phyloP scores from a whole-genome alignment of 2,888 invertebrate genomes.

The Drosophila pegasa region DNA sequence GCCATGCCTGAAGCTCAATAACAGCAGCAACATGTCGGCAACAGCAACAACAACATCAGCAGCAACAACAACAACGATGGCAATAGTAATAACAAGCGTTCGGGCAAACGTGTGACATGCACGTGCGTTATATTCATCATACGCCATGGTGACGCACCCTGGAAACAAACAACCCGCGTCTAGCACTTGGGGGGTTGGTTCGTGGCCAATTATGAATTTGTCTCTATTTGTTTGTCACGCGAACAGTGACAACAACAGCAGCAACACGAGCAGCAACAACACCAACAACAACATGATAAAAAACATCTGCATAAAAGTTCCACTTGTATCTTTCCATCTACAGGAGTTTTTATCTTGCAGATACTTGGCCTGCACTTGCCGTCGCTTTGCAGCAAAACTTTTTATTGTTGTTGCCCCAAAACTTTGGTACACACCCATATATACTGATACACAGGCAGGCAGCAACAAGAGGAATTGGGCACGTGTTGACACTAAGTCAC shows the following conservation, averaged over 20 bases:
- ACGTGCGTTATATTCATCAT: slow-evolving; percentile 76
- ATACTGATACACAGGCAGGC: slow-evolving; percentile 23
- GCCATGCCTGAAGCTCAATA: slow-evolving; percentile 17
- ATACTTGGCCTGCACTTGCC: slow-evolving; percentile 54
- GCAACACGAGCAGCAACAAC: slow-evolving; percentile 16
- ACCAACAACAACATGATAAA: slow-evolving; percentile 36
- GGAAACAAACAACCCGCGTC: slow-evolving; percentile 13
- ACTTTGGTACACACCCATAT: slow-evolving; percentile 35
- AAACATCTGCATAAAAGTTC: slow-evolving; percentile 66
- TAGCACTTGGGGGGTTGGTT: slow-evolving; percentile 22
- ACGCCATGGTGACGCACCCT: slow-evolving; percentile 70
- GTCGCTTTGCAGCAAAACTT: slow-evolving; percentile 49
- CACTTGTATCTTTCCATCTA: slow-evolving; percentile 47
- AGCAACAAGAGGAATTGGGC: slow-evolving; percentile 47
- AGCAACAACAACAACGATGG: slow-evolving; percentile 26
- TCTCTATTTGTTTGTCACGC: slow-evolving; percentile 73
- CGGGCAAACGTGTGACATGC: slow-evolving; percentile 65
- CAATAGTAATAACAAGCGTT: slow-evolving; percentile 26
- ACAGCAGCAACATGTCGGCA: slow-evolving; percentile 50
- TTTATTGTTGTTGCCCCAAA: slow-evolving; percentile 52
- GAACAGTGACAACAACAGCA: slow-evolving; percentile 28
- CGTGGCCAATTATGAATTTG: slow-evolving; percentile 71
- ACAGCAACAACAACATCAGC: slow-evolving; percentile 5
- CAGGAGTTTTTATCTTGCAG: slow-evolving; percentile 64
- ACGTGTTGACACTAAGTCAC: slow-evolving; percentile 77